Percentiles rank a stretch among this genome's conserved stretches.
Conservation (phyloP, 35 echinoderm and acorn worm species). For the Stichopus chloronotus region DNA sequence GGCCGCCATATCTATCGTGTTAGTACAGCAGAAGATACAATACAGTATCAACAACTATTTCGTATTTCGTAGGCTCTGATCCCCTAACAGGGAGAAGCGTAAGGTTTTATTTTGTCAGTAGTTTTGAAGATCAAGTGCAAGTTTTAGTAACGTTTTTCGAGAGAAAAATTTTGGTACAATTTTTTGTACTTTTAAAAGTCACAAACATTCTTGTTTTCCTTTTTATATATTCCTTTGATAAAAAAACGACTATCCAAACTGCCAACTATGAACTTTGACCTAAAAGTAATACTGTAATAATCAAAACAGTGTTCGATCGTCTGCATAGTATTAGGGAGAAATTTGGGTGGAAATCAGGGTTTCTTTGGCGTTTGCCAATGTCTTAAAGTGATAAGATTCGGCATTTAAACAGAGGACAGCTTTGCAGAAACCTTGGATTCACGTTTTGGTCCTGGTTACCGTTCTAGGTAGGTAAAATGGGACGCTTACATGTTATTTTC, state of each 20-base stretch:
- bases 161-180: no score
- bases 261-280: not conserved
- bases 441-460: slow-evolving; percentile 59
- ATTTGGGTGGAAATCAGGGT: slow-evolving; percentile 48
- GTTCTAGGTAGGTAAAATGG: not conserved
- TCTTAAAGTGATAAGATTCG: slow-evolving; percentile 21
- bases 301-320: slow-evolving; percentile 17
- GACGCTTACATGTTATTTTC: not conserved
- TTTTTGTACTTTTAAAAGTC: no score
- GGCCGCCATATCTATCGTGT: not conserved
- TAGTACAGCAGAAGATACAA: no score
- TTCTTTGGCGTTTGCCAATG: slow-evolving; percentile 71
- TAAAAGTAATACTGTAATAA: not conserved
- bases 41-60: no score
- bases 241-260: no score
- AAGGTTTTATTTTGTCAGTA: no score
- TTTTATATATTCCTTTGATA: no score
- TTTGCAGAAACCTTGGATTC: slow-evolving; percentile 62
- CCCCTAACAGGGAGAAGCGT: no score
- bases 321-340: slow-evolving; percentile 7
- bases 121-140: no score
- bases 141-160: no score
- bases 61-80: no score
- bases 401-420: slow-evolving; percentile 55
- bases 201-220: no score